Conservation (phyloP, 1,140 invertebrate species). For the Calephelis virginiensis region DNA sequence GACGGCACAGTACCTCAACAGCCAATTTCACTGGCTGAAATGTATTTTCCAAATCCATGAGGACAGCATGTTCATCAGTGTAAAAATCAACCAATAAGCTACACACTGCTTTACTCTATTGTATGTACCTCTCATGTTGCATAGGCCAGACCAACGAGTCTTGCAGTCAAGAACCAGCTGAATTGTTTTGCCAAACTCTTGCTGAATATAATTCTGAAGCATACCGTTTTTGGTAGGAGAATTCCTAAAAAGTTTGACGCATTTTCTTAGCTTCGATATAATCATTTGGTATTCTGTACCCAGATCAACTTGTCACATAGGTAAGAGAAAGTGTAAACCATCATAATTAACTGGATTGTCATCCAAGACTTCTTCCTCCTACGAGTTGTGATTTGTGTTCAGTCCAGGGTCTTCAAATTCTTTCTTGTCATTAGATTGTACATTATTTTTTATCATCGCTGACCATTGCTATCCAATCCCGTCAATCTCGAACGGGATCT, state of each 20-base stretch:
- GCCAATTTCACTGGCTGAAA: conserved; percentile 17
- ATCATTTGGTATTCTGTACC: no score
- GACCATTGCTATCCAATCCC: neutral
- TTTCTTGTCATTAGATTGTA: neutral
- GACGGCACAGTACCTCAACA: conserved; percentile 20
- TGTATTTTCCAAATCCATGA: conserved; percentile 16
- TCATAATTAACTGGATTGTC: no score
- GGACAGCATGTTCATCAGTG: conserved; percentile 14
- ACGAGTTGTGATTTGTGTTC: no score
- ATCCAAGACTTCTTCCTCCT: no score
- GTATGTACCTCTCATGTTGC: conserved; percentile 7
- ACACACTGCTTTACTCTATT: conserved; percentile 20
- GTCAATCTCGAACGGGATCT: neutral
- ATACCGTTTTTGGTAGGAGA: no score
- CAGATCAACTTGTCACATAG: no score
- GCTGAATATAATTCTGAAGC: no score
- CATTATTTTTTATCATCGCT: neutral
- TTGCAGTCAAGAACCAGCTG: neutral
- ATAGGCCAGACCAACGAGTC: conserved; percentile 11
- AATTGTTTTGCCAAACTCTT: no score
- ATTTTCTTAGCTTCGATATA: no score
- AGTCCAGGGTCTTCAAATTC: no score
- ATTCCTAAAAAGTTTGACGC: no score
- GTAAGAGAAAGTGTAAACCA: no score
- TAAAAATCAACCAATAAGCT: conserved; percentile 10